A percentile compares a stretch with the other conserved stretches of the same genome.
phyloP scores from a whole-genome alignment of 2,888 invertebrate species.

The Electrophaes corylata region DNA sequence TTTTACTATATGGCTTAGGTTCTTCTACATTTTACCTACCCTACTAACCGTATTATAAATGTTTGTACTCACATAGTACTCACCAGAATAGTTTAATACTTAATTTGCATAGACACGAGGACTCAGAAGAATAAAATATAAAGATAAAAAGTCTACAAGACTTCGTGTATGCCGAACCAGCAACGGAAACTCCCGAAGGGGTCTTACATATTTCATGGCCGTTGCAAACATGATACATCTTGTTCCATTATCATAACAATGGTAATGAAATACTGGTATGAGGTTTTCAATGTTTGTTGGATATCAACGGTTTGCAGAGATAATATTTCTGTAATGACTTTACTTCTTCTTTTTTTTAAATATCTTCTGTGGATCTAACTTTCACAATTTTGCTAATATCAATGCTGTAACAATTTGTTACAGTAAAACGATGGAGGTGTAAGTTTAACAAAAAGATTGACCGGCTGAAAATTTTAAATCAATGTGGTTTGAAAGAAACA shows the following conservation, averaged over 20 bases:
- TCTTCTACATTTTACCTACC: no score
- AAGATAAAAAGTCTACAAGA: background rate
- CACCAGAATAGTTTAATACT: background rate
- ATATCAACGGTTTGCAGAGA: background rate
- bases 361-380: background rate
- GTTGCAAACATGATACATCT: constrained; percentile 13
- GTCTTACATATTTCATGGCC: constrained; percentile 25
- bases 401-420: no score
- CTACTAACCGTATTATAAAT: no score
- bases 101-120: background rate
- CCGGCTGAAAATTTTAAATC: no score
- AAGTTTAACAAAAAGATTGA: no score
- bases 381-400: background rate
- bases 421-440: no score
- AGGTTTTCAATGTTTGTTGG: background rate
- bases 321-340: no score
- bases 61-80: no score
- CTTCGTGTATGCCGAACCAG: constrained; percentile 2
- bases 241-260: constrained; percentile 13
- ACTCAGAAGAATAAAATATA: background rate
- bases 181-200: constrained; percentile 20
- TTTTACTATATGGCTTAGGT: no score
- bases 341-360: background rate
- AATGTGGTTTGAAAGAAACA: no score
- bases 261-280: background rate